Percentiles rank a stretch among this genome's conserved stretches.
phyloP scores from a whole-genome alignment of 2,888 invertebrate species.

The Eupithecia tripunctaria region DNA sequence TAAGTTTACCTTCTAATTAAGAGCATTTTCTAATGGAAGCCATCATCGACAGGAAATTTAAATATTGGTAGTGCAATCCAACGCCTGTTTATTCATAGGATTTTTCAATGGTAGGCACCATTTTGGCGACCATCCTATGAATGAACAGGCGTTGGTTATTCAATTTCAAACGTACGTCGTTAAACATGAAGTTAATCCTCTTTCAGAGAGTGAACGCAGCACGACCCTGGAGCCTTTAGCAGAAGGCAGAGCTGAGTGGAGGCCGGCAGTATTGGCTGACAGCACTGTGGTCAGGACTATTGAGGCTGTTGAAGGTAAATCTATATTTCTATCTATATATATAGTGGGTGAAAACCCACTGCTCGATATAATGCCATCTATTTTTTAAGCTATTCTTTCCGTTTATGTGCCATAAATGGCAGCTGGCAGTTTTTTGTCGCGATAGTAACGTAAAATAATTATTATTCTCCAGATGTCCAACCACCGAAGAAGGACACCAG shows the following conservation, averaged over 20 bases:
- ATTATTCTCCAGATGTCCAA: conserved; percentile 85
- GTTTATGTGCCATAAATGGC: not conserved
- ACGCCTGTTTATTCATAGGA: too few species aligned
- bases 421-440: not conserved
- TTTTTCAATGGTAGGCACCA: too few species aligned
- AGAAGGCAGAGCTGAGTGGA: conserved; percentile 91
- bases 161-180: not conserved
- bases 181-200: not conserved
- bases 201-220: conserved; percentile 90
- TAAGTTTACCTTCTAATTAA: conserved; percentile 57
- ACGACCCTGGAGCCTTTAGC: conserved; percentile 88
- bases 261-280: conserved; percentile 90
- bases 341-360: not conserved
- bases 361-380: not conserved
- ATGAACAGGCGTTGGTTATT: not conserved
- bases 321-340: not conserved
- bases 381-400: not conserved
- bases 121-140: too few species aligned
- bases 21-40: not conserved
- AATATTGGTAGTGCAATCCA: not conserved
- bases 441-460: not conserved
- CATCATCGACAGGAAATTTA: not conserved
- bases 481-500: conserved; percentile 90
- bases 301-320: conserved; percentile 93
- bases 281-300: conserved; percentile 93